These are phyloP conservation scores for Latheticus oryzae DNA, from an alignment of 2,888 invertebrate genomes.

Conservation along the genomic window DNA sequence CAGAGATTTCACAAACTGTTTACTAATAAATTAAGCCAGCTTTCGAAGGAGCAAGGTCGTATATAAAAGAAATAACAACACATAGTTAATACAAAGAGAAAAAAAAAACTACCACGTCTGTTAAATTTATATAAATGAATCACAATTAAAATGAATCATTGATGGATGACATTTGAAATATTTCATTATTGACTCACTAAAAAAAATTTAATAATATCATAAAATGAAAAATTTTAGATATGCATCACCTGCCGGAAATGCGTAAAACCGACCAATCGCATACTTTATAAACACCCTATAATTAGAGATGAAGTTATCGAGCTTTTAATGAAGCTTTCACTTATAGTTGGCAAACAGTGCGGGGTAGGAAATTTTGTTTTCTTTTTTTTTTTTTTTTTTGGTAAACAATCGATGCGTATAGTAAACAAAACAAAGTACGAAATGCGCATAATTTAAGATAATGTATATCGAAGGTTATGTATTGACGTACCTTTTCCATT, in stretches of 20 bases:
- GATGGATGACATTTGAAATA: conserved; percentile 20
- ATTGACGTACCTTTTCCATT: conserved; percentile 57
- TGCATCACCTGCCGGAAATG: conserved; percentile 44
- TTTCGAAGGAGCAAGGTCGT: conserved; percentile 31
- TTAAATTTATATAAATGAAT: conserved; percentile 28
- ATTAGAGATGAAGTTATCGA: conserved; percentile 2
- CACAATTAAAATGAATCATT: conserved; percentile 33
- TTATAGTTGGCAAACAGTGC: too few species aligned
- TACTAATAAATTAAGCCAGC: conserved; percentile 21
- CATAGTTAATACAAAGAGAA: conserved; percentile 28
- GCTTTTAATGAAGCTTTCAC: too few species aligned
- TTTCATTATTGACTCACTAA: conserved; percentile 24
- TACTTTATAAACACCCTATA: conserved; percentile 12
- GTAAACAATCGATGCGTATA: conserved; percentile 26
- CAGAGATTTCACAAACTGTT: conserved; percentile 32
- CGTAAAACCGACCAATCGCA: conserved; percentile 27
- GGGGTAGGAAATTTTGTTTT: too few species aligned
- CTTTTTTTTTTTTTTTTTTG: not conserved
- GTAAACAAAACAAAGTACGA: conserved; percentile 38
- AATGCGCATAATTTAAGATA: conserved; percentile 40
- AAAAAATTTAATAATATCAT: conserved; percentile 24
- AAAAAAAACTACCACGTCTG: conserved; percentile 16
- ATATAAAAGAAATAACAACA: too few species aligned
- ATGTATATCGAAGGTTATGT: conserved; percentile 25
- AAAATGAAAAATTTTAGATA: too few species aligned